Evolutionary conservation across 2,797 vertebrate genomes (phyloP).

Genomic region (Hapalemur alaotrensis): DNA sequence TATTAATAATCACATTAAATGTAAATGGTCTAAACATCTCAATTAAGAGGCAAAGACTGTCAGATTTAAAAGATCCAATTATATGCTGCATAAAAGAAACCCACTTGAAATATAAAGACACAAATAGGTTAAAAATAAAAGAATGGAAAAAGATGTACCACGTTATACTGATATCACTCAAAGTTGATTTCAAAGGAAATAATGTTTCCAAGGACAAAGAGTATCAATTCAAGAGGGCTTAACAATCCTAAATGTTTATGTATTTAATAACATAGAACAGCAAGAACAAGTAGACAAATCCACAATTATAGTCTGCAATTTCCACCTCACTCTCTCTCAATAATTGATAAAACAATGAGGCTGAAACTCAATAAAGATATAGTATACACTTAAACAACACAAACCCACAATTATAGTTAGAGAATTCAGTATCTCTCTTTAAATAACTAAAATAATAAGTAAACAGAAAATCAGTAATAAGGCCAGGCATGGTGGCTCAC

Average conservation of each 20-base stretch:
- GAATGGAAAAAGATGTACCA: background rate
- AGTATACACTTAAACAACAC: background rate
- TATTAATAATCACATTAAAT: constrained; percentile 13
- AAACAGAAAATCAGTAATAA: background rate
- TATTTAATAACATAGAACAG: background rate
- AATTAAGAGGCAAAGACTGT: background rate
- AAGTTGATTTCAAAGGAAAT: background rate
- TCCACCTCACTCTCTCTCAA: background rate
- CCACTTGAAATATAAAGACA: background rate
- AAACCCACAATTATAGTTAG: background rate
- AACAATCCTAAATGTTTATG: background rate
- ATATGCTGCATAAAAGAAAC: background rate
- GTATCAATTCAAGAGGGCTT: background rate
- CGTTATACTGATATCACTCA: background rate
- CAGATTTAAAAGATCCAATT: constrained; percentile 14
- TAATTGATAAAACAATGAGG: background rate
- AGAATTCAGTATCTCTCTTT: background rate
- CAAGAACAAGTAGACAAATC: background rate
- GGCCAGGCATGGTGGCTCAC: no score
- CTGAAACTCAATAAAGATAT: background rate
- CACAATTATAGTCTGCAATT: background rate
- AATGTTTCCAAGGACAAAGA: background rate
- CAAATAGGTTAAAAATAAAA: constrained; percentile 14
- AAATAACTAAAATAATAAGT: background rate
- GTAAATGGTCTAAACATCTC: background rate